Evolutionary conservation across 2,797 vertebrate genomes (phyloP).

Genomic region (Knipowitschia caucasica): DNA sequence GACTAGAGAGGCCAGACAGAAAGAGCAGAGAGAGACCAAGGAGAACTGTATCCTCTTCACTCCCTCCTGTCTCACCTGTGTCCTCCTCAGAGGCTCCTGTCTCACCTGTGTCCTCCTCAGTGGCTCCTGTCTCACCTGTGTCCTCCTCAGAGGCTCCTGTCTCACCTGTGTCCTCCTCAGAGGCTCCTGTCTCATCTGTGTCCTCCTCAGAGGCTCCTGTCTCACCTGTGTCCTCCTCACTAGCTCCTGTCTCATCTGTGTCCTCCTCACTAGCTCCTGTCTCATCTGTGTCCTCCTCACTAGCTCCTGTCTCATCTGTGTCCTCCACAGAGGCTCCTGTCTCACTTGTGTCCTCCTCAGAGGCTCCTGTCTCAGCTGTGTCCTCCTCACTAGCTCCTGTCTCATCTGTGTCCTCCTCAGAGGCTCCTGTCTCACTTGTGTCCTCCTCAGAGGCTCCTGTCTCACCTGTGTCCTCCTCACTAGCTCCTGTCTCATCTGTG

Average conservation of each 20-base stretch:
- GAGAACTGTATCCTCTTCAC: too few relatives aligned
- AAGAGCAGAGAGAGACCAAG: too few relatives aligned
- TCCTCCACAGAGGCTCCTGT: neutral
- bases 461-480: too few relatives aligned
- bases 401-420: too few relatives aligned
- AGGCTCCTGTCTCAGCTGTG: slow-evolving; percentile 2
- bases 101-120: slow-evolving; percentile 32
- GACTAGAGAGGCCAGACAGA: too few relatives aligned
- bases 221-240: slow-evolving; percentile 32
- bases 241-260: slow-evolving; percentile 23
- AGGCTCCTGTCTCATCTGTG: neutral
- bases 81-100: neutral
- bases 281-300: slow-evolving; percentile 82
- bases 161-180: too few relatives aligned
- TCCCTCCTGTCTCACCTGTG: neutral
- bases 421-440: too few relatives aligned
- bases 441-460: too few relatives aligned
- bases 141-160: slow-evolving; percentile 70
- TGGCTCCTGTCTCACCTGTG: slow-evolving; percentile 23
- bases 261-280: slow-evolving; percentile 77
- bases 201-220: neutral
- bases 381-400: neutral
- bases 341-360: slow-evolving; percentile 32
- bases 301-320: slow-evolving; percentile 46
- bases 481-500: too few relatives aligned